phyloP scores from a whole-genome alignment of 2,888 invertebrate species.

The Noctua janthina region DNA sequence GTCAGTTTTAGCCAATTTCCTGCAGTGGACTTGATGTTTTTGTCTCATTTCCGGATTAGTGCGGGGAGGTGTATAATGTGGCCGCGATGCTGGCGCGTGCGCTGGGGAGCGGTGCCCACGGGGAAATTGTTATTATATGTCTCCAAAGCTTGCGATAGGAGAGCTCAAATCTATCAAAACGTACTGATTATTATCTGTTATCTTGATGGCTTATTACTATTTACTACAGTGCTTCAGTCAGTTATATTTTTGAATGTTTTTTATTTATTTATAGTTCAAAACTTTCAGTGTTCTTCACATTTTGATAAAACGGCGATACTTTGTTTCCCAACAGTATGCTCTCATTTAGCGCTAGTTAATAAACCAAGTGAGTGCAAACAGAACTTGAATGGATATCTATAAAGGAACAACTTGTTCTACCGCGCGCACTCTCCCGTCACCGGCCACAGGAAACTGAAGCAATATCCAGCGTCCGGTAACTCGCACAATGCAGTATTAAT shows the following conservation, averaged over 20 bases:
- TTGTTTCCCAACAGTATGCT: not conserved
- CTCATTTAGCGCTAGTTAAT: not conserved
- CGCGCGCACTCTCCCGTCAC: not conserved
- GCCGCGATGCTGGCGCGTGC: not conserved
- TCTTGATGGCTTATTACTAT: not conserved
- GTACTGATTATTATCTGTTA: not conserved
- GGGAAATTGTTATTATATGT: slow-evolving; percentile 1
- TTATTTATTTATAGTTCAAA: not conserved
- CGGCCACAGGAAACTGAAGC: slow-evolving; percentile 2
- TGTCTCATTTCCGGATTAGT: slow-evolving; percentile 58
- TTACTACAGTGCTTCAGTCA: not conserved
- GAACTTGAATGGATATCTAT: not conserved
- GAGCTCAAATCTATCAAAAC: not conserved
- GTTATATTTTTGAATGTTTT: not conserved
- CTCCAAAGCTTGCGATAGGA: not conserved
- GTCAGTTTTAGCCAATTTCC: slow-evolving; percentile 50
- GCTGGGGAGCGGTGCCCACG: not conserved
- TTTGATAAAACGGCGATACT: not conserved
- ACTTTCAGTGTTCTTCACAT: not conserved
- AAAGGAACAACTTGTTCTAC: not conserved
- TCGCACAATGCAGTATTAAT: slow-evolving; percentile 27
- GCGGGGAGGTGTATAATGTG: slow-evolving; percentile 22
- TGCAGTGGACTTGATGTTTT: slow-evolving; percentile 34
- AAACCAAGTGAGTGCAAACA: not conserved
- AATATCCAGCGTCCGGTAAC: slow-evolving; percentile 13